Base-by-base conservation (phyloP, 2,113 vertebrate genomes). In the Aspiorhynchus laticeps region DNA sequence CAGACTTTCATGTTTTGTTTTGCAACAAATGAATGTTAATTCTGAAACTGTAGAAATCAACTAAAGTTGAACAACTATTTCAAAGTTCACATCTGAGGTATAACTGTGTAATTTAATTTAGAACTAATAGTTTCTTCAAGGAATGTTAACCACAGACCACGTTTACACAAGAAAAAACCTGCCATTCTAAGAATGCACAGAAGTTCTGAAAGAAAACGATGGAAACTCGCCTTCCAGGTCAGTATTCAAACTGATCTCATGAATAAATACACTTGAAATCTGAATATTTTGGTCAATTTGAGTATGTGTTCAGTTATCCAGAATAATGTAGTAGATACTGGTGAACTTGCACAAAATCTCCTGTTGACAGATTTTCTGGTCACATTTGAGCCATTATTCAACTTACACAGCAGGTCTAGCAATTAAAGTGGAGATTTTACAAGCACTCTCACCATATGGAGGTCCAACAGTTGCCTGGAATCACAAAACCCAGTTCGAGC, bases 391-490 rank as follows among this genome's bases (percentile, higher is more conserved):
- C 14, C 76, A 53, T 48, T 15, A 46, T 76, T 48, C n/a, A 26
- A 1, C 4, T 15, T 4, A 9, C 41, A 48, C 41, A 8, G 24
- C 11, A 74, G 21, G 46, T 63, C 51, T 41, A 48, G 46, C 1
- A 71, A 21, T 38, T 5, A 19, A 78, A 67, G 15, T 8, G 5
- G 31, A 74, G 24, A 24, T 36, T 48, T 38, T 24, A 69, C 15
- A 31, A 5, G 28, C 5, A 46, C 5, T 17, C 38, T 88, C 93
- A 94, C 94, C 89, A 93, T 94, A 92, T 92, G 91, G 87, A 93
- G 94, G 93, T 96, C 95, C 94, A 95, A 88, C 92, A 94, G 91
- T 38, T 92, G 88, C 91, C 92, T 92, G 87, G 93, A 91, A 90
- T 94, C 94, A 92, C 93, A 94, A 89, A 95, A 93, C 82, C 93